Conservation (phyloP, 1,140 invertebrate genomes). For the Hyphantria cunea region DNA sequence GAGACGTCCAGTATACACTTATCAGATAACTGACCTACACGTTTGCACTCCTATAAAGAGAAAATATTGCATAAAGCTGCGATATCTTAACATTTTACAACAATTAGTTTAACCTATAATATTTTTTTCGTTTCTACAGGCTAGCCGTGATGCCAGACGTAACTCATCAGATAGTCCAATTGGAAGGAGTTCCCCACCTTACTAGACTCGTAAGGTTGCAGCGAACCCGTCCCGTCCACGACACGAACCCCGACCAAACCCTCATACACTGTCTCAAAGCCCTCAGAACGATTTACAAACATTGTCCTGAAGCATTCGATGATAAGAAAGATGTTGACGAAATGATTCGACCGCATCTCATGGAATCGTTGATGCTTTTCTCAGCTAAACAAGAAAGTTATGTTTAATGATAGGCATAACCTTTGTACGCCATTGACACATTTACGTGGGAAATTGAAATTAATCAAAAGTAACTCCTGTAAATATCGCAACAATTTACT, state of each 20-base stretch:
- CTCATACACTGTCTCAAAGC: conserved; percentile 81
- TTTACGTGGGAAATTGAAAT: neutral
- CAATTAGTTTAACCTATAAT: neutral
- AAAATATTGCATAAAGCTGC: no score
- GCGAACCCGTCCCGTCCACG: conserved; percentile 62
- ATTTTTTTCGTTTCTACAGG: conserved; percentile 59
- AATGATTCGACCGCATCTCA: conserved; percentile 89
- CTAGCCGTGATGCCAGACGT: conserved; percentile 89
- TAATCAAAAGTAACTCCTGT: neutral
- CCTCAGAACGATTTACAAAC: conserved; percentile 79
- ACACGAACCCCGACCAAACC: conserved; percentile 73
- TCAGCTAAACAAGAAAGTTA: conserved; percentile 79
- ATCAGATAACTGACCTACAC: no score
- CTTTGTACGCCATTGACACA: neutral
- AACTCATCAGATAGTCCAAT: conserved; percentile 87
- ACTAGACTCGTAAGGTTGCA: conserved; percentile 87
- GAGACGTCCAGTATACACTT: no score
- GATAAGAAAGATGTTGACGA: conserved; percentile 85
- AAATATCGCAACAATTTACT: no score
- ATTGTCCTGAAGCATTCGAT: conserved; percentile 80
- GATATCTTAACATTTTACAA: no score
- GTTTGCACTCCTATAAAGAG: neutral
- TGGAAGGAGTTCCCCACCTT: conserved; percentile 89
- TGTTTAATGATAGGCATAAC: conserved; percentile 48
- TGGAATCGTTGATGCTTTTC: conserved; percentile 85